A percentile compares a stretch with the other conserved stretches of the same genome.
Evolutionary conservation across 2,113 vertebrate genomes (phyloP).

Genomic region (Peromyscus maniculatus): DNA sequence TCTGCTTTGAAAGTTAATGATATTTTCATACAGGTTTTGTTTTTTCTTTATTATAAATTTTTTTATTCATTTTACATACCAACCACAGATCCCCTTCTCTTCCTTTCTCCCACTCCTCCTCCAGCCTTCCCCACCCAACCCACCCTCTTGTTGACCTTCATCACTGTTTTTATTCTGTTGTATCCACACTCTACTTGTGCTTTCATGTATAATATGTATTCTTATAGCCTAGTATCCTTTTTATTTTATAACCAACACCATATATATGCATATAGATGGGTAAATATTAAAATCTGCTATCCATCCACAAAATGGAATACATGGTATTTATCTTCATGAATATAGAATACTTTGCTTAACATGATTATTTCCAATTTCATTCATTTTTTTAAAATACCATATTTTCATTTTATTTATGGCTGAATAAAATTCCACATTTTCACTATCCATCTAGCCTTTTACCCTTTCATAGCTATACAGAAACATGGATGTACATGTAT

Average conservation of each 20-base stretch:
- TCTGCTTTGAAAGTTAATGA: not conserved
- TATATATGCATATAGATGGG: not conserved
- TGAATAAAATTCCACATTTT: not conserved
- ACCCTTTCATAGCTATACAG: not conserved
- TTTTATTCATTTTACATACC: no score
- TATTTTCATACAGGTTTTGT: not conserved
- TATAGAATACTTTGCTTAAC: not conserved
- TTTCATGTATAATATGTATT: not conserved
- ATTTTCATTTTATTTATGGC: not conserved
- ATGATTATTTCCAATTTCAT: not conserved
- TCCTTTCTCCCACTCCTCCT: no score
- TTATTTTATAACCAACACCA: not conserved
- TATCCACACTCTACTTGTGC: not conserved
- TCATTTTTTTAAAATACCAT: not conserved
- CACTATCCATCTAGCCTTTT: not conserved
- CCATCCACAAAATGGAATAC: not conserved
- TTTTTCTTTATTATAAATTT: no score
- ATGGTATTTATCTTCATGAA: not conserved
- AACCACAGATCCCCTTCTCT: no score
- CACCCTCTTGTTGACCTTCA: not conserved
- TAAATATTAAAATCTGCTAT: not conserved
- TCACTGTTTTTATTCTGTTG: not conserved
- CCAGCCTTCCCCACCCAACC: no score
- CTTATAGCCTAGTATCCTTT: no score
- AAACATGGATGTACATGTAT: no score